Conservation (phyloP, 2,113 vertebrate species). For the Hassar affinis region DNA sequence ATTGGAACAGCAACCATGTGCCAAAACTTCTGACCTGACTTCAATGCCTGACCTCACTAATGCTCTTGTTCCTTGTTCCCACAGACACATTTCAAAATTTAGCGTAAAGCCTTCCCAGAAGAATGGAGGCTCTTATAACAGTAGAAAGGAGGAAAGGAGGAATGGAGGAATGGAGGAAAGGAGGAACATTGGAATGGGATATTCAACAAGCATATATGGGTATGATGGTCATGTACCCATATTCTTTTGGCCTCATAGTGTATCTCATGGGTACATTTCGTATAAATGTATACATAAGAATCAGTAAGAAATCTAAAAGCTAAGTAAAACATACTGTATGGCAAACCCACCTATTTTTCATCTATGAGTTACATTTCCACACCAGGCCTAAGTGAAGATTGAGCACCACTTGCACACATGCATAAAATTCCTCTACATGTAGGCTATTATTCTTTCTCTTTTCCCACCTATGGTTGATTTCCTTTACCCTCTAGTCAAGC, state of each 20-base stretch:
- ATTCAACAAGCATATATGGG: not conserved
- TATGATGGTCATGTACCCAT: not conserved
- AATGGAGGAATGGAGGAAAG: no score
- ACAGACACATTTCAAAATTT: not conserved
- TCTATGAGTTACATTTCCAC: not conserved
- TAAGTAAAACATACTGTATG: not conserved
- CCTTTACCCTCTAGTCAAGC: not conserved
- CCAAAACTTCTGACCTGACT: not conserved
- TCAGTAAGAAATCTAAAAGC: not conserved
- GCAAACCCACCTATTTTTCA: not conserved
- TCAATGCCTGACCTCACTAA: not conserved
- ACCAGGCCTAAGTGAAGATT: not conserved
- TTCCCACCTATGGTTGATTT: conserved; percentile 5
- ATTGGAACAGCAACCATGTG: not conserved
- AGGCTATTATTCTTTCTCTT: conserved; percentile 10
- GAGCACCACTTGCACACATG: not conserved
- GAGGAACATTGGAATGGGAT: not conserved
- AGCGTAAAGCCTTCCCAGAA: not conserved
- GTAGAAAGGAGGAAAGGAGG: no score
- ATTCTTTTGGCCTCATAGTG: not conserved
- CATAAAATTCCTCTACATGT: not conserved
- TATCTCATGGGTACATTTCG: not conserved
- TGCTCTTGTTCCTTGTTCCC: not conserved
- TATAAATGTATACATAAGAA: not conserved
- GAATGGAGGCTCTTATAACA: not conserved